A percentile compares a stretch with the other conserved stretches of the same genome.
Evolutionary conservation across 2,113 vertebrate genomes (phyloP).

Genomic region (Kryptolebias marmoratus): DNA sequence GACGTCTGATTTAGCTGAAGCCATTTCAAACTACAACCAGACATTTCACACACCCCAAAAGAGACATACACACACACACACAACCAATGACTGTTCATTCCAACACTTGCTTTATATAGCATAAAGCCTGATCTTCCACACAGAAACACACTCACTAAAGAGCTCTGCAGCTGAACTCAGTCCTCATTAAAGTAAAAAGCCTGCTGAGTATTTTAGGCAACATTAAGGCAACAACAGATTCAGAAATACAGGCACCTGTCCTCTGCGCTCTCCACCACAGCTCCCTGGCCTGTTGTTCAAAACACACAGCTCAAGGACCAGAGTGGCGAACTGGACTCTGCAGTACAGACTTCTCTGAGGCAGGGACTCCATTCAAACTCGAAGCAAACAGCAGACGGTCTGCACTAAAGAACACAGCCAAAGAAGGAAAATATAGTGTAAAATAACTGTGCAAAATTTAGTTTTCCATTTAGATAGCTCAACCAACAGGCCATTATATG

Average conservation of each 20-base stretch:
- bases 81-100: background rate
- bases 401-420: too few species aligned
- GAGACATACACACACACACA: slow-evolving; percentile 11
- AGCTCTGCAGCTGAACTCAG: slow-evolving; percentile 53
- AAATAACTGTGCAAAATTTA: too few species aligned
- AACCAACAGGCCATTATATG: too few species aligned
- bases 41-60: slow-evolving; percentile 43
- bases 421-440: too few species aligned
- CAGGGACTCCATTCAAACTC: background rate
- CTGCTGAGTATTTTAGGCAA: slow-evolving; percentile 73
- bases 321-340: slow-evolving; percentile 14
- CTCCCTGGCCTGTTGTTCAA: slow-evolving; percentile 54
- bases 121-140: slow-evolving; percentile 26
- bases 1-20: slow-evolving; percentile 46
- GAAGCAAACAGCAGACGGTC: too few species aligned
- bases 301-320: slow-evolving; percentile 44
- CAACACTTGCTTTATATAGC: background rate
- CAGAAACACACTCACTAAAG: slow-evolving; percentile 16
- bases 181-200: slow-evolving; percentile 76
- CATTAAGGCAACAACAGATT: slow-evolving; percentile 64
- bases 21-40: slow-evolving; percentile 56
- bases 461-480: too few species aligned
- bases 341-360: slow-evolving; percentile 10
- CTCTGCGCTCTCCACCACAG: slow-evolving; percentile 48
- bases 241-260: slow-evolving; percentile 61